Evolutionary conservation across 2,888 invertebrate genomes (phyloP), one percentile per base, ranked within the genome.

Genomic region (Tryphoninae sp.): DNA sequence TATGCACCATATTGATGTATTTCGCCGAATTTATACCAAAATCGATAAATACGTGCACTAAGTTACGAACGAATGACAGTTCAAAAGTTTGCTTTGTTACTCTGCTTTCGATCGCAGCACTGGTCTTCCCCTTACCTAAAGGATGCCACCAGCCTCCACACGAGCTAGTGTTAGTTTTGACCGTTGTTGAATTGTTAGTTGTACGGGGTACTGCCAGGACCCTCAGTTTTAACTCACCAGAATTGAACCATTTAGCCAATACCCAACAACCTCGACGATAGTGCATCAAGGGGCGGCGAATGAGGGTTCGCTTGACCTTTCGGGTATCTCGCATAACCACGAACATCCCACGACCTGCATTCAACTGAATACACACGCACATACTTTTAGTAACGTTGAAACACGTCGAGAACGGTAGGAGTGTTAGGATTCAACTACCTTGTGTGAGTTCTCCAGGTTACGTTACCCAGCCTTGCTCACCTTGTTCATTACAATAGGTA

Each of bases 401-500:
- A 40, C 23, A 64, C 7, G 53, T 23, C 62, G 23, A 61, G 13
- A 4, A 13, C 19, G 11, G 26, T 16, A 65, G 65, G 23, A 53
- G 19, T 58, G 33, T 42, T 7, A 22, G 33, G 23, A 65, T 81
- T 45, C 69, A 74, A 19, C 55, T 22, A 51, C 22, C 42, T 19
- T 51, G 59, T 19, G 16, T 45, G 55, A 22, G 64, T 74, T 78
- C 69, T 71, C 65, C 65, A 65, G 74, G n/a, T 45, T 45, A 13
- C 45, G 11, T 45, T 45, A 45, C 62, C 67, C 26, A 61, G 53
- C 80, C 33, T 69, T 26, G 64, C 75, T 69, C 73, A 42, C 67
- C 62, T 62, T 65, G 58, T 51, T 76, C 71, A 82, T 74, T 76
- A 55, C 68, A 75, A 78, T 74, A 62, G 78, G 72, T 78, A 72